Percentiles rank a stretch among this genome's conserved stretches.
phyloP scores from a whole-genome alignment of 2,888 invertebrate genomes.

The Parthenolecanium corni region DNA sequence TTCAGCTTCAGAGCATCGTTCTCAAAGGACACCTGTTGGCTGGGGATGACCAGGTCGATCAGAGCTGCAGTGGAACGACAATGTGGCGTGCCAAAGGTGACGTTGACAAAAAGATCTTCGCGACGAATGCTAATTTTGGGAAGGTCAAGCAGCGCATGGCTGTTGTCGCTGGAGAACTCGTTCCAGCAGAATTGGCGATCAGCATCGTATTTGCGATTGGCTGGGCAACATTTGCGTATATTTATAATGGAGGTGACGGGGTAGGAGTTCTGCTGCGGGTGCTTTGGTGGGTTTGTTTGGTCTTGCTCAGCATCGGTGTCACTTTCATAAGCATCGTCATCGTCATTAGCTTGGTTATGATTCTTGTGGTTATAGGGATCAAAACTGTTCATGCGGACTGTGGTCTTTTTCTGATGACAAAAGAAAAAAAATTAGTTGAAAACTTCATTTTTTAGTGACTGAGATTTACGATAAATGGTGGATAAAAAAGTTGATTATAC shows the following conservation, averaged over 20 bases:
- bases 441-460: no score
- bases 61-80: slow-evolving; percentile 6
- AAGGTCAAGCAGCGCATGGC: neutral
- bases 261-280: neutral
- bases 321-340: no score
- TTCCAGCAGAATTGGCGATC: slow-evolving; percentile 15
- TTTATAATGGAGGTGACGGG: neutral
- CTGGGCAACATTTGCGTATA: slow-evolving; percentile 17
- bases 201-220: neutral
- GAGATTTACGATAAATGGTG: no score
- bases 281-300: no score
- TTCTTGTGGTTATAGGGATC: no score
- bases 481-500: no score
- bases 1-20: neutral
- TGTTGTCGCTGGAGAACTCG: neutral
- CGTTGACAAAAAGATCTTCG: slow-evolving; percentile 1
- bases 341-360: no score
- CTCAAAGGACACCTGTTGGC: neutral
- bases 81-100: slow-evolving; percentile 6
- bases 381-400: no score
- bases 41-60: neutral
- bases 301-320: no score
- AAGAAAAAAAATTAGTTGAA: no score
- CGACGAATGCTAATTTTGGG: slow-evolving; percentile 1
- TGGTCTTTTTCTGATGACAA: no score